These are phyloP conservation scores for Epizoanthus ramosus DNA, from an alignment of 92 coral and sea anemone genomes.

Conservation along the genomic window DNA sequence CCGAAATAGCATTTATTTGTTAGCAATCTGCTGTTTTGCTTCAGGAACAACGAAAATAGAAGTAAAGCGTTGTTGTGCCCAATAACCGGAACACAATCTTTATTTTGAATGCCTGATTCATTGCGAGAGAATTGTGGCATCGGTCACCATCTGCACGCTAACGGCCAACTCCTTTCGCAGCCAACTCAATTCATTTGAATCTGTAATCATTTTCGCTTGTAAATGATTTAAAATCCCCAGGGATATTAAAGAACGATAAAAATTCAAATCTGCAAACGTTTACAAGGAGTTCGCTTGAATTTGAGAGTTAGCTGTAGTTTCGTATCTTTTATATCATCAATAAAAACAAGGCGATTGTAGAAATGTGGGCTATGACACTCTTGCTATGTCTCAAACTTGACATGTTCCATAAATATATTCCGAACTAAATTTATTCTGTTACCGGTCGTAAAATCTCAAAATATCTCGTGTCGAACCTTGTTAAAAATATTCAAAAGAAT, in stretches of 20 bases:
- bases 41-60: constrained; percentile 8
- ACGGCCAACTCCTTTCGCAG: constrained; percentile 14
- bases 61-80: background rate
- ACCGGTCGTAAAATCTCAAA: background rate
- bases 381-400: background rate
- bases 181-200: background rate
- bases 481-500: background rate
- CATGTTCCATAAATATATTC: constrained; percentile 19
- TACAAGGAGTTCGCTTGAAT: background rate
- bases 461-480: background rate
- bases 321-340: too few relatives aligned
- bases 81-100: background rate
- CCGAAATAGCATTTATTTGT: constrained; percentile 16
- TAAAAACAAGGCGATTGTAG: too few relatives aligned
- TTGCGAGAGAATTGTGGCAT: background rate
- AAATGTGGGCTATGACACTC: background rate
- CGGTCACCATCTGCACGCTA: background rate
- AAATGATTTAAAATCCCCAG: constrained; percentile 23
- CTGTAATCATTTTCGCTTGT: constrained; percentile 4
- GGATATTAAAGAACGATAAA: background rate
- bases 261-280: background rate
- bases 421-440: constrained; percentile 12
- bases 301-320: background rate
- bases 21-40: constrained; percentile 4
- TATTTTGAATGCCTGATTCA: background rate